Base-by-base conservation (phyloP, 2,888 invertebrate genomes). In the Microctonus brassicae region DNA sequence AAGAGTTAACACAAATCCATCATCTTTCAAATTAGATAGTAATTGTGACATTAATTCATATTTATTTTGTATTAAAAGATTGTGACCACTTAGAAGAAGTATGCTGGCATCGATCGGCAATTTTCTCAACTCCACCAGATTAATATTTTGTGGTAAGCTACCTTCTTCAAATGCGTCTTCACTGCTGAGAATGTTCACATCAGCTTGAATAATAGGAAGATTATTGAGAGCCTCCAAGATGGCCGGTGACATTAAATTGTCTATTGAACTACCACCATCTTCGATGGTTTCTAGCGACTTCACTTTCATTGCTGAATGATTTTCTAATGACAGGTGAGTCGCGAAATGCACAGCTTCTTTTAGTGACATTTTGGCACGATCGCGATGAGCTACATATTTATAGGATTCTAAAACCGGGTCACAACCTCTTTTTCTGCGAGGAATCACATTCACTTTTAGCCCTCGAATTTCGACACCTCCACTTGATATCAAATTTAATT, bases 161-260 rank as follows among this genome's bases (percentile, higher is more conserved):
- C 89, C 77, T 1, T 89, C 81, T 1, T 90, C 89, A 62, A 90
- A 90, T 24, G 89, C 88, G 10, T 82, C 76, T 2, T 80, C 64
- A 2, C 83, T 73, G 3, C 81, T 76, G 1, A 93, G 82, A 0
- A 94, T 85, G 64, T 90, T 87, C 0, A 93, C 88, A 61, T 94
- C 92, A 0, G 93, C 91, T 78, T 93, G 92, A 3, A 94, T 89
- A 11, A 94, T 83, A 0, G 94, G 94, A 47, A 93, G 84, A 78
- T 95, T 93, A 60, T 90, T 91, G 0, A 95, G 88, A 0, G 91
- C 87, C 1, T 92, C 90, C 9, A 88, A 86, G 6, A 95, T 89
- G 11, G 88, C 76, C 2, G 90, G 90, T 0, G 92, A 88, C 0
- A 93, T 76, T 0, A 88, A 70, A 20, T 86, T 74, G 22, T 88